Evolutionary conservation across 2,797 vertebrate species (phyloP), one percentile per base, ranked within the genome.

Genomic region (Vespertilio murinus): DNA sequence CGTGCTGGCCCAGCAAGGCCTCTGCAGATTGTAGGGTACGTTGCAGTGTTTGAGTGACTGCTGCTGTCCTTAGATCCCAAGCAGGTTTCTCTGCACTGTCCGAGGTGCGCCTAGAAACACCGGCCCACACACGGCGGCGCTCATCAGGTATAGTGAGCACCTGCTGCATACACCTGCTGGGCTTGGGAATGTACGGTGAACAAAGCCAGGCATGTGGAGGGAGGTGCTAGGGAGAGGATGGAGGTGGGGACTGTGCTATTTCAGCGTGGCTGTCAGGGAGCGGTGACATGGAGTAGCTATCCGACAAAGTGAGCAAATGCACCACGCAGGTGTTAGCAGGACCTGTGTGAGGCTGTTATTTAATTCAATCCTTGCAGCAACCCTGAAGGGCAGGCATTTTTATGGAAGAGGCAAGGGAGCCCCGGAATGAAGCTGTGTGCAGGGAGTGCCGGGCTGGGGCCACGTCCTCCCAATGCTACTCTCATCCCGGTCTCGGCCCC

Each of bases 391-490:
- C 30, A 69, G 40, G 3, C 45, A 2, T 56, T 82, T 95, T 88
- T 64, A 59, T 10, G 42, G 52, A 42, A 67, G 74, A 79, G 56
- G 40, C 92, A 86, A 67, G 20, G 61, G 85, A 13, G 18, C 38
- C 0, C 40, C 35, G 73, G 23, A 20, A 9, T 45, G 14, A 59
- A 65, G 22, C 56, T 5, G 11, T 4, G 14, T 40, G 17, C 1
- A 38, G 14, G 56, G 22, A 52, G 40, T 5, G 23, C 33, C 25
- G 6, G 2, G 67, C 7, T 0, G 2, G 13, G 40, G 6, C 38
- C 2, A 0, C 0, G 2, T 2, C 17, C n/a, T 45, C 13, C 20
- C 67, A 2, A 0, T 1, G 33, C 22, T 2, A 0, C 28, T 23
- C 30, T 40, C 3, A 0, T 8, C 18, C 33, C 1, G 0, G 22